Conservation (phyloP, 2,113 vertebrate genomes). For the Anhinga rufa region DNA sequence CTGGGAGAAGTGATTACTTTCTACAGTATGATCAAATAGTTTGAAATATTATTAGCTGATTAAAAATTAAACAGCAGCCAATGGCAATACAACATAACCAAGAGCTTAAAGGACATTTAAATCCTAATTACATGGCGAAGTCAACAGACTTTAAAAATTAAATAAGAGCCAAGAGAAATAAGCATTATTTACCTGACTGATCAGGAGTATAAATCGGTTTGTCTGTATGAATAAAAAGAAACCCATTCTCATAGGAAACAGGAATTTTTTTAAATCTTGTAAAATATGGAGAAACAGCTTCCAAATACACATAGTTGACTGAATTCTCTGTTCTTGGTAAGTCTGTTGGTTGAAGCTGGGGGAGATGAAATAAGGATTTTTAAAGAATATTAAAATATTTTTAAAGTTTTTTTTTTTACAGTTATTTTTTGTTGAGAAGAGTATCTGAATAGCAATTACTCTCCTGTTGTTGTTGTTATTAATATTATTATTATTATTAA, state of each 20-base stretch:
- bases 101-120: not conserved
- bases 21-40: not conserved
- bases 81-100: not conserved
- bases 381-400: not conserved
- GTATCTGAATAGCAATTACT: not conserved
- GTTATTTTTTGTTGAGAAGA: not conserved
- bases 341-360: slow-evolving; percentile 74
- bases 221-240: slow-evolving; percentile 90
- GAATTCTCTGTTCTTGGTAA: slow-evolving; percentile 44
- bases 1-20: not conserved
- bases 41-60: not conserved
- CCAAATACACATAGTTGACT: slow-evolving; percentile 73
- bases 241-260: slow-evolving; percentile 83
- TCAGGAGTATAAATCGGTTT: slow-evolving; percentile 90
- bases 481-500: not conserved
- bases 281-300: slow-evolving; percentile 76
- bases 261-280: slow-evolving; percentile 71
- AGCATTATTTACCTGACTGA: slow-evolving; percentile 77
- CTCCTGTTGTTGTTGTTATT: not conserved
- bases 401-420: not conserved
- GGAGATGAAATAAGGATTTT: not conserved
- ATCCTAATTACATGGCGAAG: not conserved
- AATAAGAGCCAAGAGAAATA: not conserved
- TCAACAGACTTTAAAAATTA: not conserved
- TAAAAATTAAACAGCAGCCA: not conserved